These are phyloP conservation scores for Sus scrofa DNA, from an alignment of 2,113 vertebrate genomes.

Conservation along the genomic window T2T-Sscrofa CM000817.6:84499501-84500000, in stretches of 20 bases:
- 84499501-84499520: not conserved
- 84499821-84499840: not conserved
- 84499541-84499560: fast-evolving
- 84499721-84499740: not conserved
- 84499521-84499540: fast-evolving
- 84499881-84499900: not conserved
- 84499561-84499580: fast-evolving
- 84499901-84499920: not conserved
- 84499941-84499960: fast-evolving
- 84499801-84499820: not conserved
- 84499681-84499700: fast-evolving
- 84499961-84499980: fast-evolving
- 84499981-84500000: fast-evolving
- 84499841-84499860: not conserved
- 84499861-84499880: not conserved
- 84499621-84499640: not conserved
- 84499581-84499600: not conserved
- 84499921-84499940: not conserved
- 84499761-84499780: not conserved
- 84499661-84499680: not conserved
- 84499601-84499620: fast-evolving
- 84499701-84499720: not conserved
- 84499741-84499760: not conserved
- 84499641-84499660: fast-evolving
- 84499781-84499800: not conserved